phyloP scores from a whole-genome alignment of 1,140 invertebrate genomes.

The Lordiphosa mommai region DNA sequence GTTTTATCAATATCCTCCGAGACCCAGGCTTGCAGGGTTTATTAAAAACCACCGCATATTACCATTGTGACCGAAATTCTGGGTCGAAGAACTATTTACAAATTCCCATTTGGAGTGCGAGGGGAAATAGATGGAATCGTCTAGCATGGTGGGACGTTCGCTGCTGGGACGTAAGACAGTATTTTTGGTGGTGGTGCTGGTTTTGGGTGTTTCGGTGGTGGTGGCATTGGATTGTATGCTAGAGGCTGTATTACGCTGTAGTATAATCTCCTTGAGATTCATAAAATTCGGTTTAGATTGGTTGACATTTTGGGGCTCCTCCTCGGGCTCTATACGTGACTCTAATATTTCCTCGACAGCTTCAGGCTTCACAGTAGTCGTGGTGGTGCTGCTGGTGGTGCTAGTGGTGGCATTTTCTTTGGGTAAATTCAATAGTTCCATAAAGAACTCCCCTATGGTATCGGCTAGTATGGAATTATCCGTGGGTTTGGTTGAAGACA shows the following conservation, averaged over 20 bases:
- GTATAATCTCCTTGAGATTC: constrained; percentile 72
- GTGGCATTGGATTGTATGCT: constrained; percentile 23
- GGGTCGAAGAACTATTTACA: constrained; percentile 58
- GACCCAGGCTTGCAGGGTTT: constrained; percentile 78
- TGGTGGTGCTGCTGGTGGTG: constrained; percentile 13
- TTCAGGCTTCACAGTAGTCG: constrained; percentile 12
- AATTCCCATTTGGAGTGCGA: constrained; percentile 78
- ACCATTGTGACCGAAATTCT: constrained; percentile 47
- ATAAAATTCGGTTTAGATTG: constrained; percentile 62
- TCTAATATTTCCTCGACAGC: constrained; percentile 28
- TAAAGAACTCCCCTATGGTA: constrained; percentile 74
- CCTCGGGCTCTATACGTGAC: constrained; percentile 55
- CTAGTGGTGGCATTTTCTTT: constrained; percentile 52
- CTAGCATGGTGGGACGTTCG: constrained; percentile 60
- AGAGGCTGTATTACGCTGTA: constrained; percentile 51
- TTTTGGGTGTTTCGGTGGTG: constrained; percentile 12
- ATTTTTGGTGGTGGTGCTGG: constrained; percentile 35
- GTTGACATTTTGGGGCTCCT: not conserved
- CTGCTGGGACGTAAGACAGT: constrained; percentile 48
- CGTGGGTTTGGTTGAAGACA: constrained; percentile 23
- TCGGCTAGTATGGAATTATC: constrained; percentile 64
- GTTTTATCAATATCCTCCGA: constrained; percentile 72
- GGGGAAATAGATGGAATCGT: constrained; percentile 73
- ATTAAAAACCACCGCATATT: constrained; percentile 76
- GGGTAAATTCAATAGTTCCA: constrained; percentile 68